Percentiles rank a stretch among this genome's conserved stretches.
These are phyloP conservation scores for Limenitis camilla DNA, from an alignment of 2,888 invertebrate genomes.

Conservation along the genomic window DNA sequence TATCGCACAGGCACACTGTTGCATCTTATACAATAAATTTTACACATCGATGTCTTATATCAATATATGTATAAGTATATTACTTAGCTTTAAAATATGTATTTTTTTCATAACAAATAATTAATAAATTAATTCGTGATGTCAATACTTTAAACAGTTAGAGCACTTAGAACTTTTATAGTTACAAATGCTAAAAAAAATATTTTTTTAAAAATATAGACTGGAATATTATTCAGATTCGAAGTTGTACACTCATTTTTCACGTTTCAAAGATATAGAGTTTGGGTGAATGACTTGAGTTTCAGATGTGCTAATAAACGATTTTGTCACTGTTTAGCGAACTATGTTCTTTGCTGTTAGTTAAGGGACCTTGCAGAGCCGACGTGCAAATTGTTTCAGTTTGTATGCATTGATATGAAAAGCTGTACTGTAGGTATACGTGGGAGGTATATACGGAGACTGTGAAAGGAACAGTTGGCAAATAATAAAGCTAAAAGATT, in stretches of 20 bases:
- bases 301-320: conserved; percentile 57
- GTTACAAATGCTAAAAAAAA: too few relatives aligned
- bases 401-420: conserved; percentile 17
- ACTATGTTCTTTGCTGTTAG: conserved; percentile 41
- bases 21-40: too few relatives aligned
- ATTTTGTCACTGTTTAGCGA: conserved; percentile 55
- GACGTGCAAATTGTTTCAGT: conserved; percentile 35
- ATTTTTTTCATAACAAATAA: too few relatives aligned
- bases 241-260: not conserved
- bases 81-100: too few relatives aligned
- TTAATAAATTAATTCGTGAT: too few relatives aligned
- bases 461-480: not conserved
- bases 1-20: too few relatives aligned
- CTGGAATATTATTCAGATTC: not conserved
- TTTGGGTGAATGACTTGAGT: conserved; percentile 56
- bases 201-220: too few relatives aligned
- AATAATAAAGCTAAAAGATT: not conserved
- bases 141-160: too few relatives aligned
- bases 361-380: conserved; percentile 34
- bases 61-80: too few relatives aligned
- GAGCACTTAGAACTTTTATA: too few relatives aligned
- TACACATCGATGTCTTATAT: too few relatives aligned
- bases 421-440: not conserved
- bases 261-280: conserved; percentile 1
- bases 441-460: not conserved